Evolutionary conservation across 2,888 invertebrate species (phyloP), one percentile per base, ranked within the genome.

Genomic region (Brachyptera putata): DNA sequence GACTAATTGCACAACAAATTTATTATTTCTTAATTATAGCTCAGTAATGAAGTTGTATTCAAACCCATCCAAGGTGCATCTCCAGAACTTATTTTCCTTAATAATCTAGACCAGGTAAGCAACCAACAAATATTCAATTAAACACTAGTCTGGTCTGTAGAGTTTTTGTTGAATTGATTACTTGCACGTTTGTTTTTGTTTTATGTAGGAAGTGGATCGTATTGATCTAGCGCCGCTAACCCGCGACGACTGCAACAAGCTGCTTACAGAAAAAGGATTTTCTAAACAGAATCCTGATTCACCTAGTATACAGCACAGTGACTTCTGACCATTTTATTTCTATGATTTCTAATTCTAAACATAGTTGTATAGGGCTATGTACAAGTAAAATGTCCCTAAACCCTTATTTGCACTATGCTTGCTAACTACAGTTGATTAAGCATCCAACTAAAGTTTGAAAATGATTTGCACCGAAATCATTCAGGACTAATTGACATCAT

Each of bases 161-260:
- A 43, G 5, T 16, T 53, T 18, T 13, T 2, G 14, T 57, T 7
- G 7, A n/a, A 7, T 48, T 7, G 13, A n/a, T 5, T 13, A 16
- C 3, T 30, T 50, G 24, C 21, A 57, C 34, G 16, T 39, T 55
- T 36, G n/a, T 16, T 61, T 39, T 26, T 60, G 26, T 43, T 36
- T 36, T 14, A 34, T 25, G 16, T 61, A 79, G 68, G 84, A 84
- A 72, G 71, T 88, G 5, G 85, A 89, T 70, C 46, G 46, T 7
- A 46, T 46, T 46, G 73, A 77, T 37, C 73, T 89, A 37, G 79
- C 80, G 1, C 71, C 75, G 25, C 75, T 84, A 14, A 80, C 75
- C 34, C 80, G 86, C 24, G 69, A 81, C 26, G 82, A 86, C 69
- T 88, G 88, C 72, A 89, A 88, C 68, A 76, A 84, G 7, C 75